Percentiles rank a stretch among this genome's conserved stretches.
These are phyloP conservation scores for Penaeus indicus DNA, from an alignment of 1,140 invertebrate genomes.

Conservation along the genomic window DNA sequence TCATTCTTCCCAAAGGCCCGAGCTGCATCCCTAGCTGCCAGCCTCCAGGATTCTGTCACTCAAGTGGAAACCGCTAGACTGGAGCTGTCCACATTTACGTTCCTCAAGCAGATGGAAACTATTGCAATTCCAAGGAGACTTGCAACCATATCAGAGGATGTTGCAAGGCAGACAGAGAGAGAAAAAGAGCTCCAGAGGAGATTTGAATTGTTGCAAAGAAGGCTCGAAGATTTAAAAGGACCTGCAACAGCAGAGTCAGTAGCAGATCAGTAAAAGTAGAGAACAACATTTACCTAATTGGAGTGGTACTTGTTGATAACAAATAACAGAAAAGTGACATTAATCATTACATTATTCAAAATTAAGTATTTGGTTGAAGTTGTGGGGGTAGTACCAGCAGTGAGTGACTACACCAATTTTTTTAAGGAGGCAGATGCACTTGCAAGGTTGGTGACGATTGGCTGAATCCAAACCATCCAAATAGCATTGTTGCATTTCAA, in stretches of 20 bases:
- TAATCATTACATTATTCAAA: no score
- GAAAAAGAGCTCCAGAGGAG: constrained; percentile 88
- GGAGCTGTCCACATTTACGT: constrained; percentile 93
- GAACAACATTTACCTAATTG: background rate
- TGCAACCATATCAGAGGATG: constrained; percentile 91
- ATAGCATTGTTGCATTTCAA: no score
- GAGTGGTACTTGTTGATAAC: no score
- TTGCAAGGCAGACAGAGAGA: constrained; percentile 89
- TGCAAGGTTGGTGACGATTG: no score
- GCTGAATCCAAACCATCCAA: no score
- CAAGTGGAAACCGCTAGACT: constrained; percentile 90
- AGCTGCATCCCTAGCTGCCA: constrained; percentile 90
- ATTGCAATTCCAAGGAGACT: constrained; percentile 90
- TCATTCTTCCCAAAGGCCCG: constrained; percentile 74
- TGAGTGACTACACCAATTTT: no score
- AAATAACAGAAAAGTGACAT: no score
- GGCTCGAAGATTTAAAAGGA: constrained; percentile 52
- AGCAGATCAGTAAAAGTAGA: background rate
- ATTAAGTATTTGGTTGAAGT: no score
- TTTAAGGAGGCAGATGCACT: no score
- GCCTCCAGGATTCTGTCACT: constrained; percentile 87
- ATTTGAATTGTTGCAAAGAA: constrained; percentile 78
- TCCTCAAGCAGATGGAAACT: constrained; percentile 90
- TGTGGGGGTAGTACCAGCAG: no score
- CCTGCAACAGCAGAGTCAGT: background rate